Conservation (phyloP, 1,140 invertebrate genomes). For the Globodera rostochiensis region DNA sequence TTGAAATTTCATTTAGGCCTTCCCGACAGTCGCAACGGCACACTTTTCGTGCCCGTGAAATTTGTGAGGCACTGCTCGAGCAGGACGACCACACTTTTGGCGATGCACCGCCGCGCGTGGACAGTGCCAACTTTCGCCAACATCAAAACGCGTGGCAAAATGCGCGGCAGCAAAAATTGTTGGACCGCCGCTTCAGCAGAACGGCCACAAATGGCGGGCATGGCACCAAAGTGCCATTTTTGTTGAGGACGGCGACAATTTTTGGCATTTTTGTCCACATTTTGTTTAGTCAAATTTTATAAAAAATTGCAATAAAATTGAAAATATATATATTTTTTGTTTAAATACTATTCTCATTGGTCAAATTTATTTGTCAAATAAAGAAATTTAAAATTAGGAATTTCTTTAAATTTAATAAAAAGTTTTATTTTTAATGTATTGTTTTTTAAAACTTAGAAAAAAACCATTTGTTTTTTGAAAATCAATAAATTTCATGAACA, state of each 20-base stretch:
- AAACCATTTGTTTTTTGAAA: no score
- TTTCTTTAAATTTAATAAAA: no score
- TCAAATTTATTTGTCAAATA: no score
- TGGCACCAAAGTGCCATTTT: not conserved
- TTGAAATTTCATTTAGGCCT: not conserved
- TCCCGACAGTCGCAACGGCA: not conserved
- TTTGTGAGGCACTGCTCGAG: conserved; percentile 21
- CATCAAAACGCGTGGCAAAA: not conserved
- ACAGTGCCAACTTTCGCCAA: not conserved
- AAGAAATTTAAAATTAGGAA: no score
- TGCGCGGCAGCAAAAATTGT: not conserved
- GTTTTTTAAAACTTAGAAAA: no score
- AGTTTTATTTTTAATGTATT: no score
- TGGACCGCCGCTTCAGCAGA: not conserved
- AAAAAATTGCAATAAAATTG: no score
- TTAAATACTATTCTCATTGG: no score
- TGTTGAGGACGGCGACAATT: not conserved
- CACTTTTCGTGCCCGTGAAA: conserved; percentile 25
- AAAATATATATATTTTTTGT: no score
- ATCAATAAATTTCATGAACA: no score
- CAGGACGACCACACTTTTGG: not conserved
- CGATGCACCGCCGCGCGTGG: not conserved
- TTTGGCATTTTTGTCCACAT: not conserved
- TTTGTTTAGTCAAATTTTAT: not conserved
- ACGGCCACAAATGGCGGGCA: not conserved